Percentiles rank a stretch among this genome's conserved stretches.
Conservation (phyloP, 2,797 vertebrate species). For the Arnoldichthys spilopterus region DNA sequence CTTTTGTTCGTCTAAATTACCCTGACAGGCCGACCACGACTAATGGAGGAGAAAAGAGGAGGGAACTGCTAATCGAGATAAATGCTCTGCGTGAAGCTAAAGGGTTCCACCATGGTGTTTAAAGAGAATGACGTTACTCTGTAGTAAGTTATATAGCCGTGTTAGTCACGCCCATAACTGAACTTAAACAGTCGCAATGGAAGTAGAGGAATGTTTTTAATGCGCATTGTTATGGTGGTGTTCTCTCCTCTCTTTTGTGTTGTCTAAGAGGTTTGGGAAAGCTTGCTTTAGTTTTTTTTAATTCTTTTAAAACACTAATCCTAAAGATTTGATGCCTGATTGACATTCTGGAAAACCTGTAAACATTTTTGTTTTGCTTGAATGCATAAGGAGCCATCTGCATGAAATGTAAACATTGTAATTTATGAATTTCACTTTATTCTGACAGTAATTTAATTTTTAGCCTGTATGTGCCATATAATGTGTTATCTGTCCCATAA, state of each 20-base stretch:
- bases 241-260: neutral
- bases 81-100: slow-evolving; percentile 44
- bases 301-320: neutral
- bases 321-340: slow-evolving; percentile 11
- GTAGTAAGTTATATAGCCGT: slow-evolving; percentile 15
- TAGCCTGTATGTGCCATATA: neutral
- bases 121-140: slow-evolving; percentile 45
- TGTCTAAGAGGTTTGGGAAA: neutral
- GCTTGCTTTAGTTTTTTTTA: neutral
- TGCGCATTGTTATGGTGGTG: neutral
- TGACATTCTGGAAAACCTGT: slow-evolving; percentile 17
- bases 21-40: slow-evolving; percentile 56
- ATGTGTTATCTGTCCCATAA: neutral
- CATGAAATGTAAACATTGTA: slow-evolving; percentile 20
- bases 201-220: neutral
- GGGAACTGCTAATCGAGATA: slow-evolving; percentile 53
- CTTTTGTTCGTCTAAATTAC: slow-evolving; percentile 55
- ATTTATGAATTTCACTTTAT: slow-evolving; percentile 25
- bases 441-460: neutral
- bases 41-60: slow-evolving; percentile 52
- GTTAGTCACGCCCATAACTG: neutral
- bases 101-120: slow-evolving; percentile 43
- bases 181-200: slow-evolving; percentile 6
- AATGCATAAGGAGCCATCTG: slow-evolving; percentile 35
- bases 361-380: neutral